Evolutionary conservation across 2,888 invertebrate species (phyloP).

Genomic region (Lathronympha strigana): DNA sequence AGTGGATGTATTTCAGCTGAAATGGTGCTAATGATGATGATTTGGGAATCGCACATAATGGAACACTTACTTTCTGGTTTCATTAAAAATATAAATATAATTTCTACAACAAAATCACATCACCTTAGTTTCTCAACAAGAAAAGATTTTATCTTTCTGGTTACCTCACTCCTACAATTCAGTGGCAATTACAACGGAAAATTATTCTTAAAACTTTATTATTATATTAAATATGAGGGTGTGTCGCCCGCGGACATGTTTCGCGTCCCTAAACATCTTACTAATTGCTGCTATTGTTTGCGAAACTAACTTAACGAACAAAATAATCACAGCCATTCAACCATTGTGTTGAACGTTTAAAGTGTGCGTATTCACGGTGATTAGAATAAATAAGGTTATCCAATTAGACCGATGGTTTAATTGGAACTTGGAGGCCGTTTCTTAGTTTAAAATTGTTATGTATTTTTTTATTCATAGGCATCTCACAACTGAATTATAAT

Average conservation of each 20-base stretch:
- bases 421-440: conserved; percentile 6
- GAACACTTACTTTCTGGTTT: no score
- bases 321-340: conserved; percentile 43
- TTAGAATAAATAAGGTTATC: conserved; percentile 37
- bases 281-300: conserved; percentile 44
- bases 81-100: no score
- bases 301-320: conserved; percentile 40
- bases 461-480: no score
- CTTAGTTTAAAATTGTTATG: no score
- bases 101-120: no score
- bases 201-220: conserved; percentile 19
- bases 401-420: conserved; percentile 26
- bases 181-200: background rate
- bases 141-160: no score
- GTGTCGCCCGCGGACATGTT: conserved; percentile 27
- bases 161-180: background rate
- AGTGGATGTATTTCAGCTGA: no score
- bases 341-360: conserved; percentile 36
- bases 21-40: no score
- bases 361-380: conserved; percentile 17
- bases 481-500: no score
- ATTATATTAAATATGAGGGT: conserved; percentile 36
- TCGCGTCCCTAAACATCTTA: conserved; percentile 32
- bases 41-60: no score
- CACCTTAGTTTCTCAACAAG: no score